A percentile compares a stretch with the other conserved stretches of the same genome.
phyloP scores from a whole-genome alignment of 2,888 invertebrate species.

The Eilema sororculum region DNA sequence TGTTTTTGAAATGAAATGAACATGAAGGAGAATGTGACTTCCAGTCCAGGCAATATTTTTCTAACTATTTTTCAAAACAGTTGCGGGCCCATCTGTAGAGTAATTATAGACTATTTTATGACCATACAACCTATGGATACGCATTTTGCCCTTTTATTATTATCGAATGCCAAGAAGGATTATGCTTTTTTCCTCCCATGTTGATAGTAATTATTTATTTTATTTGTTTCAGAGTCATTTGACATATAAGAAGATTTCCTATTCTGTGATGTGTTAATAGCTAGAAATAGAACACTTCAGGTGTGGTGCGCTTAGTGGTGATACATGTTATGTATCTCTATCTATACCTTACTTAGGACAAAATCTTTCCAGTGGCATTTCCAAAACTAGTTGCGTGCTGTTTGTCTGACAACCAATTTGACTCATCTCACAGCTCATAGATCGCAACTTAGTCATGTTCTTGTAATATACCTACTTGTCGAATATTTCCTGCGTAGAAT shows the following conservation, averaged over 20 bases:
- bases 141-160: no score
- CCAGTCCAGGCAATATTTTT: no score
- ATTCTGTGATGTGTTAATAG: constrained; percentile 43
- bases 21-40: no score
- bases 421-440: background rate
- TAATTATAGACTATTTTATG: no score
- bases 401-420: background rate
- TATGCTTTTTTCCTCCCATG: background rate
- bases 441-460: background rate
- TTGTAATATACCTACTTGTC: constrained; percentile 7
- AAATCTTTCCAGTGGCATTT: background rate
- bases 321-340: background rate
- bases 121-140: no score
- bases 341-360: background rate
- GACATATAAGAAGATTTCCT: constrained; percentile 20
- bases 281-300: constrained; percentile 18
- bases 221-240: constrained; percentile 34
- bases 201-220: background rate
- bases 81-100: no score
- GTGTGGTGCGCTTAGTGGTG: background rate
- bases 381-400: background rate
- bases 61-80: no score
- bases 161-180: no score
- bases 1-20: no score
- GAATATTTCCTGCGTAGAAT: constrained; percentile 14